Conservation (phyloP, 2,113 vertebrate species). For the Trinectes maculatus region DNA sequence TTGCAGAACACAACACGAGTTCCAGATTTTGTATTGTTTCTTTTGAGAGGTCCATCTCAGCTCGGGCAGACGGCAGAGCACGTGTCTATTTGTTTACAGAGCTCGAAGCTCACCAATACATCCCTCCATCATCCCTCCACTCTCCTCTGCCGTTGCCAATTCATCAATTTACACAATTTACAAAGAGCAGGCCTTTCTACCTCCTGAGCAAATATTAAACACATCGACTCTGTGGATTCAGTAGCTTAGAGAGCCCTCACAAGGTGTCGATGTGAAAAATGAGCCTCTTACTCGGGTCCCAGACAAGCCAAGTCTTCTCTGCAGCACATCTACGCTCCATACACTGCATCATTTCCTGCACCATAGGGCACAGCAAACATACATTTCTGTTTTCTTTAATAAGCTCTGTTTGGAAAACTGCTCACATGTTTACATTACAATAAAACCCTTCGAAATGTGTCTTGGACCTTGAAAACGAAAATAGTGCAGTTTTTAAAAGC, state of each 20-base stretch:
- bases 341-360: conserved; percentile 61
- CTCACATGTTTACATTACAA: conserved; percentile 57
- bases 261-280: conserved; percentile 75
- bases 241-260: conserved; percentile 71
- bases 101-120: conserved; percentile 76
- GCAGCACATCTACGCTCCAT: conserved; percentile 32
- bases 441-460: conserved; percentile 49
- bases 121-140: conserved; percentile 65
- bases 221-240: conserved; percentile 54
- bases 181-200: conserved; percentile 72
- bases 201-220: conserved; percentile 72
- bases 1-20: conserved; percentile 59
- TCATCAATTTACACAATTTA: conserved; percentile 80
- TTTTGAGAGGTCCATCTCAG: conserved; percentile 65
- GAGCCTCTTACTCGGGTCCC: conserved; percentile 50
- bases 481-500: conserved; percentile 40
- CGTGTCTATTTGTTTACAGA: conserved; percentile 88
- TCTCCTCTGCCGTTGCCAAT: conserved; percentile 77
- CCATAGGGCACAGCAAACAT: conserved; percentile 74
- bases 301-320: conserved; percentile 62
- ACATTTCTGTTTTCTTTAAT: conserved; percentile 80
- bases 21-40: conserved; percentile 67
- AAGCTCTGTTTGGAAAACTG: conserved; percentile 76
- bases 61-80: conserved; percentile 76
- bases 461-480: conserved; percentile 54